These are phyloP conservation scores for Anguilla anguilla DNA, from an alignment of 2,797 vertebrate species.

Conservation along the genomic window DNA sequence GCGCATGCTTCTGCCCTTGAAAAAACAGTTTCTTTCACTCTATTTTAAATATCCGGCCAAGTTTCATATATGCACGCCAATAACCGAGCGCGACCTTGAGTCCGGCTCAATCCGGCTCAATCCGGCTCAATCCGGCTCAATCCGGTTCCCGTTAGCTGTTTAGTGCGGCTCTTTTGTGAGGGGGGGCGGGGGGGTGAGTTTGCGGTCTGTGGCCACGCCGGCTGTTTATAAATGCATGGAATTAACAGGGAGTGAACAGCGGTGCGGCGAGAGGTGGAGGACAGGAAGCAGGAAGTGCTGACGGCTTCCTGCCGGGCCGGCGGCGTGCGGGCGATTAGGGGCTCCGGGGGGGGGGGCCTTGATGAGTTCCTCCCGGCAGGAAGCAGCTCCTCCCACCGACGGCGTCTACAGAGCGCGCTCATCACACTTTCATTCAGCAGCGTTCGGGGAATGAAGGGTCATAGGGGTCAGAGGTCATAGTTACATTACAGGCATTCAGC, in stretches of 20 bases:
- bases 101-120: too few relatives aligned
- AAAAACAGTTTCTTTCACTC: background rate
- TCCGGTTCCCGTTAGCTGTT: background rate
- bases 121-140: background rate
- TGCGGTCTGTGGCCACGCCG: background rate
- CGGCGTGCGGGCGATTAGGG: background rate
- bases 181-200: background rate
- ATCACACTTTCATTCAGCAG: background rate
- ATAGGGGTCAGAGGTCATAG: too few relatives aligned
- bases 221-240: slow-evolving; percentile 18
- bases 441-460: background rate
- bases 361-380: background rate
- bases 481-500: too few relatives aligned
- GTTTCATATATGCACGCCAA: background rate
- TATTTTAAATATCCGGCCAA: background rate
- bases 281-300: background rate
- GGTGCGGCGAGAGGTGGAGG: background rate
- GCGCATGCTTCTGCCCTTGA: background rate
- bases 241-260: background rate
- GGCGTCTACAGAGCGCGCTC: background rate
- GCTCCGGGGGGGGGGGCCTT: background rate
- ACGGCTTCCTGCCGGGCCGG: background rate
- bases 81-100: background rate
- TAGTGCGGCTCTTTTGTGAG: background rate
- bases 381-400: background rate